These are phyloP conservation scores for Bellardia pandia DNA, from an alignment of 2,888 invertebrate genomes.

Conservation along the genomic window DNA sequence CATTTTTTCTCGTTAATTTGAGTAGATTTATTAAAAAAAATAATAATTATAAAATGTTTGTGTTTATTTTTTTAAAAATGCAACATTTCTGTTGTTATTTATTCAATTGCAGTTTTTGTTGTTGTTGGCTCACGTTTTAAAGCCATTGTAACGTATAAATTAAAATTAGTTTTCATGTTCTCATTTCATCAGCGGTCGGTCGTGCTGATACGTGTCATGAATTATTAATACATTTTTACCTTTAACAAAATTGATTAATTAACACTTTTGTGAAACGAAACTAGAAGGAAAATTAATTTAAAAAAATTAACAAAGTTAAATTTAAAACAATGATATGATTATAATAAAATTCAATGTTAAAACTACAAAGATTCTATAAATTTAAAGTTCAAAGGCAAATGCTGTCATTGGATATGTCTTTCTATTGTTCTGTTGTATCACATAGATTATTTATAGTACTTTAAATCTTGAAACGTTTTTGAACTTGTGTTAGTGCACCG, in stretches of 20 bases:
- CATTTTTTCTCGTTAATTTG: constrained; percentile 54
- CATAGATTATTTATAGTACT: background rate
- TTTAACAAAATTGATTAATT: constrained; percentile 21
- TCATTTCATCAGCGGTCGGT: constrained; percentile 8
- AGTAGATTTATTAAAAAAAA: constrained; percentile 56
- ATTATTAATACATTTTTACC: constrained; percentile 31
- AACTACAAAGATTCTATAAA: background rate
- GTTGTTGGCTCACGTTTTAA: too few species aligned
- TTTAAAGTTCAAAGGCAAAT: background rate
- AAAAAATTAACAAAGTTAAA: background rate
- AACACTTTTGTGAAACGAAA: background rate
- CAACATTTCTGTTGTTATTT: constrained; percentile 15
- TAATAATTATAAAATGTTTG: background rate
- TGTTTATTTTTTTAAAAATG: constrained; percentile 21
- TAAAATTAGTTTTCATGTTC: constrained; percentile 38
- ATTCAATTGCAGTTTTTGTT: background rate
- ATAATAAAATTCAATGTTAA: background rate
- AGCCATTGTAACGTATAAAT: constrained; percentile 12
- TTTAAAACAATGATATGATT: background rate
- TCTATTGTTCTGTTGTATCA: background rate
- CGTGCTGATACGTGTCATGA: background rate
- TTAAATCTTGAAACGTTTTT: constrained; percentile 24
- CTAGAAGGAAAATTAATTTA: background rate
- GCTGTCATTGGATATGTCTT: constrained; percentile 1
- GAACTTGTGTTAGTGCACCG: constrained; percentile 1